Conservation (phyloP, 2,888 invertebrate species). For the Cantharis nigra region DNA sequence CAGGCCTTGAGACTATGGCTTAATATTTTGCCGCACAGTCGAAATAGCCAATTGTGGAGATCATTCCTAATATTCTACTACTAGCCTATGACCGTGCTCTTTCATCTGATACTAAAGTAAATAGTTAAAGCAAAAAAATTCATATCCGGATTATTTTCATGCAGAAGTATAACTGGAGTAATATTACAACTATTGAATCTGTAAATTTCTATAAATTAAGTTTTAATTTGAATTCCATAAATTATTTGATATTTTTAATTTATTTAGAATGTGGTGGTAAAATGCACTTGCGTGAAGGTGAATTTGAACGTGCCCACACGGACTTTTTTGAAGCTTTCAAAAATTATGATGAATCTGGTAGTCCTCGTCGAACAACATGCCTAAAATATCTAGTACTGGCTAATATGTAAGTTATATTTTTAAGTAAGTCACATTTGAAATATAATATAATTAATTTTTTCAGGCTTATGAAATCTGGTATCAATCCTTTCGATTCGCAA, state of each 20-base stretch:
- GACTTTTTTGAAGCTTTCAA: conserved; percentile 99
- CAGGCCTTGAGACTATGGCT: too few species aligned
- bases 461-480: conserved; percentile 98
- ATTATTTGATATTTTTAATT: neutral
- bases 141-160: too few species aligned
- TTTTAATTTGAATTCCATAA: too few species aligned
- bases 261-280: conserved; percentile 94
- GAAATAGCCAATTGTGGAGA: too few species aligned
- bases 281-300: conserved; percentile 98
- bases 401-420: conserved; percentile 80
- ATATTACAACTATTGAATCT: too few species aligned
- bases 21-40: too few species aligned
- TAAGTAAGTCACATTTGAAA: neutral
- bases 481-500: conserved; percentile 99
- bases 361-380: conserved; percentile 94
- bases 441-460: conserved; percentile 25
- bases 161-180: too few species aligned
- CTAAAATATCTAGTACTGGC: conserved; percentile 97
- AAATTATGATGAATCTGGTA: conserved; percentile 99
- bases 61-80: too few species aligned
- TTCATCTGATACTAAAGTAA: too few species aligned
- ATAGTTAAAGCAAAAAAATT: too few species aligned
- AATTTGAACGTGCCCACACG: conserved; percentile 98
- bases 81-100: too few species aligned
- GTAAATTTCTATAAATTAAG: too few species aligned